These are phyloP conservation scores for Centruroides sculpturatus DNA, from an alignment of 1,140 invertebrate genomes.

Conservation along the genomic window DNA sequence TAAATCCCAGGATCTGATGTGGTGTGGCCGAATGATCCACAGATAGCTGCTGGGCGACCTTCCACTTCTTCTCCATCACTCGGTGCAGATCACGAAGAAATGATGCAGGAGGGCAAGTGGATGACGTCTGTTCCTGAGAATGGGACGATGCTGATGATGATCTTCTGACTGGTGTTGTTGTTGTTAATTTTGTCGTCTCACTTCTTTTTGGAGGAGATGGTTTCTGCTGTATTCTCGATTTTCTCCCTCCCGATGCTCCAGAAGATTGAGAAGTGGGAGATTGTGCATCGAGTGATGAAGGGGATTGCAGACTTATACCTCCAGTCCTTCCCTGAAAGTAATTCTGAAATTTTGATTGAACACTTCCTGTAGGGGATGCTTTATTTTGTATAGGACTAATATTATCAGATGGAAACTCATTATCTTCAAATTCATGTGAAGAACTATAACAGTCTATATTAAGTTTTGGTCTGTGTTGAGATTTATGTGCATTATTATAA, in stretches of 20 bases:
- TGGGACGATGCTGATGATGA: not conserved
- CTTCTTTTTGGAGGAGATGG: constrained; percentile 21
- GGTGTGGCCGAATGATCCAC: constrained; percentile 65
- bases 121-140: not conserved
- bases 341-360: too few relatives aligned
- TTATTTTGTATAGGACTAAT: not conserved
- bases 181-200: constrained; percentile 42
- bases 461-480: too few relatives aligned
- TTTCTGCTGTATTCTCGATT: constrained; percentile 9
- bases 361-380: not conserved
- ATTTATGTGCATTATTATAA: too few relatives aligned
- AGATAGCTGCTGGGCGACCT: constrained; percentile 72
- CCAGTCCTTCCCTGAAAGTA: not conserved
- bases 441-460: too few relatives aligned
- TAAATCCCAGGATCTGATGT: constrained; percentile 76
- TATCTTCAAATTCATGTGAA: constrained; percentile 10
- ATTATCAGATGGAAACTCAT: constrained; percentile 16
- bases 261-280: constrained; percentile 15
- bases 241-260: constrained; percentile 7
- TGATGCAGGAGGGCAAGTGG: constrained; percentile 47
- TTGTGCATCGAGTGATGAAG: constrained; percentile 40
- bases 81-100: constrained; percentile 75
- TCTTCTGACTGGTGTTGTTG: not conserved
- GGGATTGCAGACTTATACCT: constrained; percentile 27
- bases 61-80: constrained; percentile 88